Evolutionary conservation across 2,113 vertebrate species (phyloP).

Genomic region (Barbus barbus): DNA sequence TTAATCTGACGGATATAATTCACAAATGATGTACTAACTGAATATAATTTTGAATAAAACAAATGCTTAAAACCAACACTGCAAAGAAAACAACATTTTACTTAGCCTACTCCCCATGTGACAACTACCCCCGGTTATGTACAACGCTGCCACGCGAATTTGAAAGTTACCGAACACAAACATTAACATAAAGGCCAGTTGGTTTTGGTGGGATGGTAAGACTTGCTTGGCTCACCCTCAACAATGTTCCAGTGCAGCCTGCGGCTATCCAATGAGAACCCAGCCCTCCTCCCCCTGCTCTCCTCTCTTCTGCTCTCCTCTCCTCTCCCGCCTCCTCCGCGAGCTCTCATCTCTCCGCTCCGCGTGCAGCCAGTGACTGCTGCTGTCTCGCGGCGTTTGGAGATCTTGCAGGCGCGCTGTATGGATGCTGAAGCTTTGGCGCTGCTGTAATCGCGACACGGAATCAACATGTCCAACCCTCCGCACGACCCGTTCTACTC

Average conservation of each 20-base stretch:
- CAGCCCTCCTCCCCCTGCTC: slow-evolving; percentile 48
- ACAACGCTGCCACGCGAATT: background rate
- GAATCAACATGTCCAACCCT: slow-evolving; percentile 91
- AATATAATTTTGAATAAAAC: background rate
- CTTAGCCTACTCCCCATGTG: background rate
- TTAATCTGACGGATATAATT: background rate
- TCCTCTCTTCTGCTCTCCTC: slow-evolving; percentile 61
- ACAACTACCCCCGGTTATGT: background rate
- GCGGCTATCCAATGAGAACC: slow-evolving; percentile 70
- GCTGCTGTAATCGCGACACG: slow-evolving; percentile 76
- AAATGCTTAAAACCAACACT: background rate
- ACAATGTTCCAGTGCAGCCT: slow-evolving; percentile 68
- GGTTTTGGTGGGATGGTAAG: slow-evolving; percentile 12
- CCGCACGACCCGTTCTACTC: slow-evolving; percentile 99
- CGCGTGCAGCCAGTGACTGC: slow-evolving; percentile 72
- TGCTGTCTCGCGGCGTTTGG: slow-evolving; percentile 62
- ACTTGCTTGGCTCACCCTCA: slow-evolving; percentile 23
- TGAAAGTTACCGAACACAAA: background rate
- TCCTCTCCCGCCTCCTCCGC: slow-evolving; percentile 63
- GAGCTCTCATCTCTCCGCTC: slow-evolving; percentile 68
- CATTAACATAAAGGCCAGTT: background rate
- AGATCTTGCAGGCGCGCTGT: slow-evolving; percentile 85
- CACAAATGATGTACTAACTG: background rate
- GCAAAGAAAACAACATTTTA: background rate
- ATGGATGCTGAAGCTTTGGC: slow-evolving; percentile 59